phyloP scores from a whole-genome alignment of 1,140 invertebrate species.

The Neodiprion virginianus region DNA sequence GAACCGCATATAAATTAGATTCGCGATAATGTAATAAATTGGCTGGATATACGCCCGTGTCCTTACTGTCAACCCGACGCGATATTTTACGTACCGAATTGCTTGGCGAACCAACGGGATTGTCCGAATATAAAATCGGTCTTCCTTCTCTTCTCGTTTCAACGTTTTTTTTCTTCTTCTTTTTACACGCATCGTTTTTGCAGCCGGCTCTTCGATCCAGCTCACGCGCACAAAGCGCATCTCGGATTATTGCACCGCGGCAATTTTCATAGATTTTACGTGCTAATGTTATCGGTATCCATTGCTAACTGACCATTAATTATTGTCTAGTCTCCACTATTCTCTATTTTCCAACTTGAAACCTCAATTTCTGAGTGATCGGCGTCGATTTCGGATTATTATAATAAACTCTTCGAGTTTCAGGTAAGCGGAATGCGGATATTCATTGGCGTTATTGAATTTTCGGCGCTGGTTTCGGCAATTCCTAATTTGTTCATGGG shows the following conservation, averaged over 20 bases:
- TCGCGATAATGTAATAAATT: constrained; percentile 51
- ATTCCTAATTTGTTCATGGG: too few relatives aligned
- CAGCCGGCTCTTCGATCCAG: not conserved
- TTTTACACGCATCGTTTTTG: too few relatives aligned
- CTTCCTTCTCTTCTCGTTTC: not conserved
- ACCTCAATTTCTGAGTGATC: too few relatives aligned
- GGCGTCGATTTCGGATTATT: too few relatives aligned
- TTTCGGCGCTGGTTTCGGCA: too few relatives aligned
- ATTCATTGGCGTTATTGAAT: too few relatives aligned
- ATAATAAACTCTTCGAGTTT: too few relatives aligned
- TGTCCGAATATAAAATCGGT: not conserved
- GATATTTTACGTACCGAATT: not conserved
- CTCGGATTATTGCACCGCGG: constrained; percentile 38
- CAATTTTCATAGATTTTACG: constrained; percentile 41
- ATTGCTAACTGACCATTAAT: too few relatives aligned
- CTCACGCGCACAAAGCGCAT: not conserved
- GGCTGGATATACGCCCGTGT: constrained; percentile 19
- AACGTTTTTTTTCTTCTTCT: not conserved
- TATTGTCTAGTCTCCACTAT: too few relatives aligned
- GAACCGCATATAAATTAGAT: constrained; percentile 37
- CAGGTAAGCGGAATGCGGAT: too few relatives aligned
- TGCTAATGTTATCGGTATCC: constrained; percentile 31
- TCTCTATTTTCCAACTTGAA: too few relatives aligned
- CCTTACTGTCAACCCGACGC: constrained; percentile 4
- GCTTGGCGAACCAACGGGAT: not conserved